phyloP scores from a whole-genome alignment of 2,797 vertebrate genomes.

The Anisognathus igniventris region DNA sequence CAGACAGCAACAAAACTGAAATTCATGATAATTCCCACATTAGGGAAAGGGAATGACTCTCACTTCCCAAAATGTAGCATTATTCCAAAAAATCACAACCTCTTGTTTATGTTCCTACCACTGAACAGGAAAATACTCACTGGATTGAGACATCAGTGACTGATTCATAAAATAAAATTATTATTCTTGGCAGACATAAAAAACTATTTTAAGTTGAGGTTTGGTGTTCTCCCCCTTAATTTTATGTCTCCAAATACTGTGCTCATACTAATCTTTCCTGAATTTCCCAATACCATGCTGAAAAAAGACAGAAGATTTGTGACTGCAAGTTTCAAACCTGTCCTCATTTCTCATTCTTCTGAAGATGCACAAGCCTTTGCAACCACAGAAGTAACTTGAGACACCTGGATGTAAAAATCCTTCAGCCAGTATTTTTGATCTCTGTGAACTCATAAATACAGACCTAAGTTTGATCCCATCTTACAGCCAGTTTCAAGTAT shows the following conservation, averaged over 20 bases:
- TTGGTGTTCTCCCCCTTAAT: background rate
- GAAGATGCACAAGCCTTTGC: background rate
- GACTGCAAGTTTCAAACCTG: background rate
- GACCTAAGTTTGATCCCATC: background rate
- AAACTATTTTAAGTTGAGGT: background rate
- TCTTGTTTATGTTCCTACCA: background rate
- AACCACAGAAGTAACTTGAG: background rate
- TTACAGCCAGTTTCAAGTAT: background rate
- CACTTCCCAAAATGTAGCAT: background rate
- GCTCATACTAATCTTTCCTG: background rate
- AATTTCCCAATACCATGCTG: background rate
- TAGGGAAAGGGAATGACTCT: fast-evolving
- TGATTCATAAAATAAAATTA: background rate
- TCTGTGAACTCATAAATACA: background rate
- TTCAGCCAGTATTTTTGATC: background rate
- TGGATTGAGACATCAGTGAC: background rate
- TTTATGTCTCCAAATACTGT: background rate
- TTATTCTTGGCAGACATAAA: background rate
- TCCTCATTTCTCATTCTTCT: background rate
- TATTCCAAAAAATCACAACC: background rate
- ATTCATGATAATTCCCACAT: fast-evolving
- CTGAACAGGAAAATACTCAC: background rate
- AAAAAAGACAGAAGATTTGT: background rate
- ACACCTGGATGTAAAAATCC: background rate
- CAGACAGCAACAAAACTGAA: background rate